A percentile compares a stretch with the other conserved stretches of the same genome.
These are phyloP conservation scores for Phyllotis vaccarum DNA, from an alignment of 2,797 vertebrate species.

Conservation along the genomic window DNA sequence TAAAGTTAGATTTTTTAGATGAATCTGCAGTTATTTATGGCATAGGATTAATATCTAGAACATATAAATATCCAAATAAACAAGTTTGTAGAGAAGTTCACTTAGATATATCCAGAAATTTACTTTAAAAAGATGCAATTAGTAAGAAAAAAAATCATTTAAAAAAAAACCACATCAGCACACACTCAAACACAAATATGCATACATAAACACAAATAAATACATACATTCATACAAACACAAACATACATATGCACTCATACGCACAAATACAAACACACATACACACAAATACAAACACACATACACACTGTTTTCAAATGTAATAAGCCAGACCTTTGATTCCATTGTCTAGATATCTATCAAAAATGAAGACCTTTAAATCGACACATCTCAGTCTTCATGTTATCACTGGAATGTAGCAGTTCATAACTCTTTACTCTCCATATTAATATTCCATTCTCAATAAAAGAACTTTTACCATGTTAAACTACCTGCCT, in stretches of 20 bases:
- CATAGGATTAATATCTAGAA: background rate
- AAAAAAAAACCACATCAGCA: conserved; percentile 1
- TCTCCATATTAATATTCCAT: conserved; percentile 71
- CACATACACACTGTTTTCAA: background rate
- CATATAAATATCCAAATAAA: background rate
- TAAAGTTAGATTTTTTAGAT: conserved; percentile 23
- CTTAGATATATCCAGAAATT: conserved; percentile 47
- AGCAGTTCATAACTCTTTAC: conserved; percentile 27
- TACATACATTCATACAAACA: background rate
- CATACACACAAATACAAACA: background rate
- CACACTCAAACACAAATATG: background rate
- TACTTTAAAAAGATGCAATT: conserved; percentile 17
- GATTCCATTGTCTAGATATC: conserved; percentile 37
- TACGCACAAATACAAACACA: background rate
- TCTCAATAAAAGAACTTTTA: conserved; percentile 68
- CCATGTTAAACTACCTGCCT: conserved; percentile 9
- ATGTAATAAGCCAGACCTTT: background rate
- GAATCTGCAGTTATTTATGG: background rate
- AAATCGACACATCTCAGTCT: conserved; percentile 42
- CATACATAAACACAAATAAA: background rate
- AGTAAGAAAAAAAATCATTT: background rate
- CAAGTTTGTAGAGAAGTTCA: background rate
- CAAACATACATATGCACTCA: too few relatives aligned
- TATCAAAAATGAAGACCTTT: conserved; percentile 46
- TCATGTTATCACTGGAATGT: background rate